Evolutionary conservation across 2,888 invertebrate species (phyloP).

Genomic region (Rhodophaea formosa): DNA sequence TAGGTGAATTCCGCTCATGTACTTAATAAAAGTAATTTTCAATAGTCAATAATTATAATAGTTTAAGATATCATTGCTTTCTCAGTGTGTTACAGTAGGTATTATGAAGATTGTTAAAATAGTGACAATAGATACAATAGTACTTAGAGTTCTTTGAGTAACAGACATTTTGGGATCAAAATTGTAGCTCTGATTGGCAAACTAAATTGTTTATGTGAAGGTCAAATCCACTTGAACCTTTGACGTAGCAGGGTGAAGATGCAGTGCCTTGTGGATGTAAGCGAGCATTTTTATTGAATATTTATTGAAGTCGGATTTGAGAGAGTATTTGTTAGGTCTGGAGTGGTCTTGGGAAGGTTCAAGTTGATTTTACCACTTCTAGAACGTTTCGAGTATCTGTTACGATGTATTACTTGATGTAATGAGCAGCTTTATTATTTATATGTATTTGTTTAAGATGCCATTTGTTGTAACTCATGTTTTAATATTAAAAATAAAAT

Average conservation of each 20-base stretch:
- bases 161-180: conserved; percentile 68
- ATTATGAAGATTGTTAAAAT: conserved; percentile 17
- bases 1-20: conserved; percentile 53
- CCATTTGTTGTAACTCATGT: conserved; percentile 81
- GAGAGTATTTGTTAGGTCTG: not conserved
- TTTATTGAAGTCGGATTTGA: conserved; percentile 6
- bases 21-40: conserved; percentile 68
- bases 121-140: conserved; percentile 15
- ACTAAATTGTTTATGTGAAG: conserved; percentile 41
- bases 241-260: conserved; percentile 12
- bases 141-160: conserved; percentile 11
- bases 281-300: conserved; percentile 12
- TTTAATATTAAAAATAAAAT: conserved; percentile 74
- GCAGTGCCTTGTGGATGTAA: conserved; percentile 17
- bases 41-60: conserved; percentile 57
- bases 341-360: conserved; percentile 9
- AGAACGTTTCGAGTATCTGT: conserved; percentile 36
- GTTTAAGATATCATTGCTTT: conserved; percentile 45
- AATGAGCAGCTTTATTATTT: conserved; percentile 79
- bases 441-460: conserved; percentile 75
- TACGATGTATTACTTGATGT: conserved; percentile 47
- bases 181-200: conserved; percentile 46
- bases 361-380: conserved; percentile 22
- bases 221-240: conserved; percentile 30
- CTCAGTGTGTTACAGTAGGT: conserved; percentile 36